Base-by-base conservation (phyloP, 2,888 invertebrate genomes). In the Eupsilia transversa region DNA sequence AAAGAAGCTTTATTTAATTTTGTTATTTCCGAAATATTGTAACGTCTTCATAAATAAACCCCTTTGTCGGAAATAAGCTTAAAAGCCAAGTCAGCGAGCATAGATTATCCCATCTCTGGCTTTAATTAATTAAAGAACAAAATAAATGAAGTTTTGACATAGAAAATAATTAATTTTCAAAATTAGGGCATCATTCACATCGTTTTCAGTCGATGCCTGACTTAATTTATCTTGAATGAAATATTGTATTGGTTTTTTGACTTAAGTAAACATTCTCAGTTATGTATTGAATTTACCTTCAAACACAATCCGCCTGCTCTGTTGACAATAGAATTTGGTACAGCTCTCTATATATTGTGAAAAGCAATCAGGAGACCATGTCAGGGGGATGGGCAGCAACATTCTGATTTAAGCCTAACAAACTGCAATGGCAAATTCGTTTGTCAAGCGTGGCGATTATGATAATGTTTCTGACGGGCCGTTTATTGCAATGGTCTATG, bases 101-200 rank as follows among this genome's bases (percentile, higher is more conserved):
- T 33, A 57, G 23, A 46, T 38, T 63, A 46, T 78, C 68, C 72
- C 56, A 12, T 61, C 43, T 59, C 54, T 56, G 66, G 9, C 33
- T 49, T 65, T 68, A 82, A 78, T 65, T 68, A 82, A 78, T 82
- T 67, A 77, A 77, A 68, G 38, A 61, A 61, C n/a, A 68, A 72
- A 82, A 43, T 43, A 46, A n/a, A n/a, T 67, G 43, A 20, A 60
- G 49, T 64, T 56, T 49, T 43, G 43, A 65, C 59, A 49, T 60
- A 65, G 35, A 71, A 76, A 66, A 41, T 72, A 66, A 83, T 83
- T 66, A 72, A 78, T 69, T 63, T 23, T 33, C 56, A 64, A 72
- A 84, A 77, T 74, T 35, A 77, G 43, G 35, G n/a, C 27, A 52
- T 12, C 23, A 71, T 67, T 78, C 23, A 41, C 60, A 71, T 71